Conservation (phyloP, 2,797 vertebrate species). For the Tinamus major region DNA sequence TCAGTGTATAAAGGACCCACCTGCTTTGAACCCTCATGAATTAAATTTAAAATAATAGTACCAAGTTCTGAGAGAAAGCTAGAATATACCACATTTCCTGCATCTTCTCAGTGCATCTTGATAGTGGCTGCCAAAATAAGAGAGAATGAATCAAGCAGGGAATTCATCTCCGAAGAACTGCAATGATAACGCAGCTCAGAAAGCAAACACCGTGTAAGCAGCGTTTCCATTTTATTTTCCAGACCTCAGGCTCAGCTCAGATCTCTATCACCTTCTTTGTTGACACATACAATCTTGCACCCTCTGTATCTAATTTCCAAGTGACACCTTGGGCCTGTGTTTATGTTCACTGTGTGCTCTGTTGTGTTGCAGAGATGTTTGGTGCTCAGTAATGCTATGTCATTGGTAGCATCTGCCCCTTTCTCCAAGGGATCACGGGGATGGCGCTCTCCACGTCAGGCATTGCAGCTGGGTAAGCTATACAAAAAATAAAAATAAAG, state of each 20-base stretch:
- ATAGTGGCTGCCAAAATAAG: conserved; percentile 8
- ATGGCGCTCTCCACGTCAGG: background rate
- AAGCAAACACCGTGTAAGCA: background rate
- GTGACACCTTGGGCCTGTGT: background rate
- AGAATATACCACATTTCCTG: background rate
- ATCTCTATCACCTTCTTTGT: background rate
- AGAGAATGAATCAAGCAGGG: background rate
- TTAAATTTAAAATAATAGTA: background rate
- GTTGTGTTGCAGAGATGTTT: background rate
- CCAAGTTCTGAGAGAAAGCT: background rate
- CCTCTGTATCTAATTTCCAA: background rate
- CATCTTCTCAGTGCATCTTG: background rate
- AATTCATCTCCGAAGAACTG: background rate
- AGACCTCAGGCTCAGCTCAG: background rate
- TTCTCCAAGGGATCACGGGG: background rate
- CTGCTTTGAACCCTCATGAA: background rate
- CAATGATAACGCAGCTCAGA: background rate
- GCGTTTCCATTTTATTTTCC: conserved; percentile 49
- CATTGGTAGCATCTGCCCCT: background rate
- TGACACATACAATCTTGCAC: background rate
- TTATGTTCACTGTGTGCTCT: background rate
- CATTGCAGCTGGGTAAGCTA: conserved; percentile 18
- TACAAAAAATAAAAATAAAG: conserved; percentile 29
- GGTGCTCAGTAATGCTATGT: accelerated
- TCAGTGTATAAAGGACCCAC: background rate